A percentile compares a stretch with the other conserved stretches of the same genome.
Evolutionary conservation across 2,113 vertebrate genomes (phyloP).

Genomic region (Rhegmatorhina hoffmannsi): DNA sequence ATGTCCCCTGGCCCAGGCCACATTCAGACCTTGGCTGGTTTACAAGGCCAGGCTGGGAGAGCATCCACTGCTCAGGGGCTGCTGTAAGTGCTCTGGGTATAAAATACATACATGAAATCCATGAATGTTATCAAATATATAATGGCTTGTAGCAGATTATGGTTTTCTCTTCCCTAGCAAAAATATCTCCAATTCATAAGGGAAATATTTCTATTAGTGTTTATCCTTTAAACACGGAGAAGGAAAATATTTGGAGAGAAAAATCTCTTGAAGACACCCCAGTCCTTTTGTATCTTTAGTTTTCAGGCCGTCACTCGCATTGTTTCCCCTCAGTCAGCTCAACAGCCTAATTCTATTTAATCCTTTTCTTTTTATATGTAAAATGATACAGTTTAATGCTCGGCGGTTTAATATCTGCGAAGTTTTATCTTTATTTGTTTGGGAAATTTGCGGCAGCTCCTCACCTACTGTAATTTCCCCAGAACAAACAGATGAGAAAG

Average conservation of each 20-base stretch:
- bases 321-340: slow-evolving; percentile 62
- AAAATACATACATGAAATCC: not conserved
- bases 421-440: slow-evolving; percentile 80
- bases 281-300: slow-evolving; percentile 53
- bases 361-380: slow-evolving; percentile 73
- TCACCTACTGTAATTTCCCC: slow-evolving; percentile 79
- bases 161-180: not conserved
- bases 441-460: slow-evolving; percentile 76
- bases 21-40: not conserved
- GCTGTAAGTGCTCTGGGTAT: not conserved
- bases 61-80: not conserved
- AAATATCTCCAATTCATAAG: slow-evolving; percentile 5
- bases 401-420: slow-evolving; percentile 67
- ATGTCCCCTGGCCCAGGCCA: not conserved
- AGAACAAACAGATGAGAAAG: slow-evolving; percentile 80
- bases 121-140: not conserved
- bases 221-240: slow-evolving; percentile 17
- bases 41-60: not conserved
- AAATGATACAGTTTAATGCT: slow-evolving; percentile 72
- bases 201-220: slow-evolving; percentile 18
- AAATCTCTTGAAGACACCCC: slow-evolving; percentile 32
- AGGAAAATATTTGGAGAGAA: slow-evolving; percentile 34
- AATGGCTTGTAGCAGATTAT: not conserved
- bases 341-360: slow-evolving; percentile 67
- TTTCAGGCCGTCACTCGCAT: slow-evolving; percentile 35